A percentile compares a stretch with the other conserved stretches of the same genome.
Evolutionary conservation across 2,888 invertebrate species (phyloP).

Genomic region (Heliconius ethilla): DNA sequence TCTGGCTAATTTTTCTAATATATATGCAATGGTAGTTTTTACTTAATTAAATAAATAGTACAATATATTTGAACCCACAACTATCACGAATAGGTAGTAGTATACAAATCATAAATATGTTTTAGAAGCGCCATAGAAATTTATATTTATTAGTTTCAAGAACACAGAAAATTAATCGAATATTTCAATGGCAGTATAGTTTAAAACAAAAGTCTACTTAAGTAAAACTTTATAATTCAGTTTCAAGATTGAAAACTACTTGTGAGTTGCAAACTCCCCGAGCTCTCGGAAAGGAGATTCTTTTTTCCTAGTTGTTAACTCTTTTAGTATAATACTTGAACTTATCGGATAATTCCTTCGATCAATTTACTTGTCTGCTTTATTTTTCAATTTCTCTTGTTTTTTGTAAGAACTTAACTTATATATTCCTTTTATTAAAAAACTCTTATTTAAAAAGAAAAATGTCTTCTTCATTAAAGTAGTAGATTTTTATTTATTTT

Average conservation of each 20-base stretch:
- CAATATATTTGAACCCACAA: too few relatives aligned
- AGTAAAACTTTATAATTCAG: conserved; percentile 8
- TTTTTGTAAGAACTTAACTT: neutral
- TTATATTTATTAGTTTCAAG: neutral
- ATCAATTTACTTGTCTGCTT: neutral
- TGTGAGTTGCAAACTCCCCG: neutral
- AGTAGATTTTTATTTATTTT: too few relatives aligned
- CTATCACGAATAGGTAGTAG: too few relatives aligned
- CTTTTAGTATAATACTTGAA: neutral
- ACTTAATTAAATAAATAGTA: too few relatives aligned
- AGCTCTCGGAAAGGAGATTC: neutral
- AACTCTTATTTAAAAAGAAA: too few relatives aligned
- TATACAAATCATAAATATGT: too few relatives aligned
- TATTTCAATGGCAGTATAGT: neutral
- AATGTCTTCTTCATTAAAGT: too few relatives aligned
- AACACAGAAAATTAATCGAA: neutral
- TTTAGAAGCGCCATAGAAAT: too few relatives aligned
- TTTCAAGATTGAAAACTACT: conserved; percentile 10
- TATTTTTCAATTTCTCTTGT: neutral
- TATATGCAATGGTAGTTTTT: too few relatives aligned
- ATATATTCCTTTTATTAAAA: too few relatives aligned
- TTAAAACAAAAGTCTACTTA: neutral
- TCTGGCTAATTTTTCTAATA: too few relatives aligned
- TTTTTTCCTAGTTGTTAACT: neutral
- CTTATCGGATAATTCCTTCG: neutral